Base-by-base conservation (phyloP, 2,113 vertebrate genomes). In the Cavia aperea region DNA sequence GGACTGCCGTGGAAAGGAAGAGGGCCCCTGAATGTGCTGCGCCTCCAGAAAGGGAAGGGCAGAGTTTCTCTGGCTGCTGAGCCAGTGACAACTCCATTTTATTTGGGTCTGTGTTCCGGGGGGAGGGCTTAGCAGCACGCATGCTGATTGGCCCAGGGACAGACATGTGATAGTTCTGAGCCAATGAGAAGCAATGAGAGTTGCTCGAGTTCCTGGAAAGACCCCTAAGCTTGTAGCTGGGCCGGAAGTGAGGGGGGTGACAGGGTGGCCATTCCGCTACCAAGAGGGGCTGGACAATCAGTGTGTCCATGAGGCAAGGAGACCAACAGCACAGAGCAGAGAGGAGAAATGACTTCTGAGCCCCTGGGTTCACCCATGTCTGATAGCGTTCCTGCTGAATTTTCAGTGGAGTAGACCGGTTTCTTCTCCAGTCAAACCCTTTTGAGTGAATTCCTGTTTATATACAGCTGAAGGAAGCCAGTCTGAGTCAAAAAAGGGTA, bases 131-230 rank as follows among this genome's bases (percentile, higher is more conserved):
- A 49, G 39, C 51, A 62, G 62, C 70, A 73, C 5, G 21, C 65
- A 24, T n/a, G 13, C 75, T 31, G 93, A 90, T 23, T 49, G 83
- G 93, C 54, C 39, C 56, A 58, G 83, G 36, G 58, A 65, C 2
- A 91, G 88, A 66, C 66, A 86, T 4, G 83, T 21, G 87, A 81
- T 51, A 12, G 33, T 29, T 39, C 51, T 16, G 31, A 90, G 88
- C 87, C 88, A 70, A 23, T 10, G 65, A 60, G 90, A 81, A 15
- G 31, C 29, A 56, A 16, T 1, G 65, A 73, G 58, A 43, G 65
- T 75, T 9, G 36, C 31, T 60, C 36, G 87, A 66, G 39, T 36
- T 43, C 81, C 39, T 75, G 94, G 86, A 79, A 56, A 86, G 33
- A 65, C 13, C 7, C 4, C 43, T 62, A 62, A 0, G 5, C 49